Conservation (phyloP, 2,113 vertebrate genomes). For the Pterocles gutturalis region DNA sequence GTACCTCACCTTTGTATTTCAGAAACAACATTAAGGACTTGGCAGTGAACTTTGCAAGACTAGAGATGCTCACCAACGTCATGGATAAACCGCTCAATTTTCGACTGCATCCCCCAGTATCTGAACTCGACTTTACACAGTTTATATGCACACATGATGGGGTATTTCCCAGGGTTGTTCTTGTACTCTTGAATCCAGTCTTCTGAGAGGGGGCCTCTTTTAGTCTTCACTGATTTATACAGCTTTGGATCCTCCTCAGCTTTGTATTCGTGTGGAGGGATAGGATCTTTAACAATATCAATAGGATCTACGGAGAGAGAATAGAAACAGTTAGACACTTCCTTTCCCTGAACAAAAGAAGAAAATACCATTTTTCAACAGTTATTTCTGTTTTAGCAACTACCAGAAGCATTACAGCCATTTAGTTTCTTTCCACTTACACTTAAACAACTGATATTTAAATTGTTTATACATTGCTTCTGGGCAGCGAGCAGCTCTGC, state of each 20-base stretch:
- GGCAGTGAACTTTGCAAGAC: background rate
- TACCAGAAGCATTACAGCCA: conserved; percentile 29
- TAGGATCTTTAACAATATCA: conserved; percentile 95
- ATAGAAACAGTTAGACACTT: background rate
- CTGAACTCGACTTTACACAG: conserved; percentile 99
- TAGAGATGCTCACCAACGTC: conserved; percentile 88
- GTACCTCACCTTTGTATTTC: background rate
- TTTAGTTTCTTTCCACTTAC: conserved; percentile 20
- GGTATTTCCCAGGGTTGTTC: conserved; percentile 81
- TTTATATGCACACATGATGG: conserved; percentile 99
- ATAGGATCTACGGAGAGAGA: conserved; percentile 84
- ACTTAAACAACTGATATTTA: conserved; percentile 34
- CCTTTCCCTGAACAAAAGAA: background rate
- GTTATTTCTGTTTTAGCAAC: conserved; percentile 11
- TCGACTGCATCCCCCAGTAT: conserved; percentile 99
- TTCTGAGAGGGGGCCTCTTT: conserved; percentile 90
- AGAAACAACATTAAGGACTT: background rate
- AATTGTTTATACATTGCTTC: conserved; percentile 46
- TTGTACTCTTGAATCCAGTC: conserved; percentile 94
- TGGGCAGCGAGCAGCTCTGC: background rate
- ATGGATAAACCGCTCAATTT: conserved; percentile 98
- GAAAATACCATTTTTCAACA: background rate
- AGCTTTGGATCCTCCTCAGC: conserved; percentile 93
- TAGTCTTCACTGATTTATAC: conserved; percentile 91
- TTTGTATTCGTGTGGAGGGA: conserved; percentile 92